These are phyloP conservation scores for Caenorhabditis afra DNA, from an alignment of 2,888 invertebrate species.

Conservation along the genomic window DNA sequence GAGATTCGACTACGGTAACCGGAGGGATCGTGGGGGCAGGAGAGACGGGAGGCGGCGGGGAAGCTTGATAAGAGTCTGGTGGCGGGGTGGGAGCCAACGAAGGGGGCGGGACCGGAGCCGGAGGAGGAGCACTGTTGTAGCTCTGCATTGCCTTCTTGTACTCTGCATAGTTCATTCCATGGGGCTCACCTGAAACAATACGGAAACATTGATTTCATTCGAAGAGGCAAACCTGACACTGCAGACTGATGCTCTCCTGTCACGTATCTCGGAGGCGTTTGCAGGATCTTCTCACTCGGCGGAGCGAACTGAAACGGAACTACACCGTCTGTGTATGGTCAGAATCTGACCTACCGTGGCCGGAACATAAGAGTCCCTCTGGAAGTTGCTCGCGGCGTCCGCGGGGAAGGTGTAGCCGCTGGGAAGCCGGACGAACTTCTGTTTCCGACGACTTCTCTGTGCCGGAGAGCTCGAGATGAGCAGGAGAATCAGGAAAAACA, in stretches of 20 bases:
- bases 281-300: constrained; percentile 40
- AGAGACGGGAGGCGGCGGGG: constrained; percentile 8
- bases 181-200: constrained; percentile 6
- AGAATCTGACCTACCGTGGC: constrained; percentile 26
- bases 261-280: constrained; percentile 38
- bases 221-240: not conserved
- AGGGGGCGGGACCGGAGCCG: constrained; percentile 3
- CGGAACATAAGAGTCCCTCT: constrained; percentile 45
- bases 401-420: constrained; percentile 56
- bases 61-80: not conserved
- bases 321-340: not conserved
- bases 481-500: constrained; percentile 3
- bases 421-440: constrained; percentile 54
- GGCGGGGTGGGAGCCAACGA: not conserved
- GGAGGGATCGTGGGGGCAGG: constrained; percentile 29
- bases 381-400: constrained; percentile 52
- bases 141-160: constrained; percentile 49
- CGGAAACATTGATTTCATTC: not conserved
- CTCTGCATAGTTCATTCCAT: constrained; percentile 39
- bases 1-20: constrained; percentile 27
- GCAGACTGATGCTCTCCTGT: constrained; percentile 24
- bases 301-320: constrained; percentile 38
- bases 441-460: constrained; percentile 35
- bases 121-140: constrained; percentile 1
- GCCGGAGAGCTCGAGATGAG: constrained; percentile 31